These are phyloP conservation scores for Pelobates fuscus DNA, from an alignment of 2,113 vertebrate species.

Conservation along the genomic window DNA sequence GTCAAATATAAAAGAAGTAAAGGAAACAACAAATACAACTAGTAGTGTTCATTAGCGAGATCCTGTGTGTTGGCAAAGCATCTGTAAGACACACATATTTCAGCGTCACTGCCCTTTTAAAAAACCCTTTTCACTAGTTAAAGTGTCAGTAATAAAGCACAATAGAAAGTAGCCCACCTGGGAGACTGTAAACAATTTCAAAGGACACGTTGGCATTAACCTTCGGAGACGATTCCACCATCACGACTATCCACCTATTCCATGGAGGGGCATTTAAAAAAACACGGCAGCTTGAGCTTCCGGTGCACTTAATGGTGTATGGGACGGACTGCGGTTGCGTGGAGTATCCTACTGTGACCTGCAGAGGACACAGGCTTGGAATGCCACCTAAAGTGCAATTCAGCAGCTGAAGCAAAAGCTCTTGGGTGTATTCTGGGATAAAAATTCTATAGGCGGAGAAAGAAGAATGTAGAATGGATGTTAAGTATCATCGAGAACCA, in stretches of 20 bases:
- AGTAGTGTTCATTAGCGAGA: too few relatives aligned
- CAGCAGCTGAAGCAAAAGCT: constrained; percentile 72
- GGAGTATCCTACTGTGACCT: constrained; percentile 74
- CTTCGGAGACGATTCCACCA: constrained; percentile 67
- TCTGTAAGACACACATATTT: too few relatives aligned
- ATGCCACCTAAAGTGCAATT: constrained; percentile 62
- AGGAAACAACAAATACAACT: too few relatives aligned
- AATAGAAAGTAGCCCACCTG: constrained; percentile 74
- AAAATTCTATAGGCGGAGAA: constrained; percentile 71
- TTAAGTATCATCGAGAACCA: too few relatives aligned
- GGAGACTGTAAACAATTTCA: constrained; percentile 70
- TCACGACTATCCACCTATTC: constrained; percentile 84
- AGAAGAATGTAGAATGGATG: background rate
- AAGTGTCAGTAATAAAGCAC: too few relatives aligned
- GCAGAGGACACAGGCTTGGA: constrained; percentile 64
- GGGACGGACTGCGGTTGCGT: constrained; percentile 69
- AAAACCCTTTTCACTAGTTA: too few relatives aligned
- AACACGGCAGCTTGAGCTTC: constrained; percentile 65
- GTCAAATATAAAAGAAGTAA: background rate
- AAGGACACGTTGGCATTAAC: constrained; percentile 65
- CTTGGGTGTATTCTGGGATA: constrained; percentile 77
- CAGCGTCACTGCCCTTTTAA: too few relatives aligned
- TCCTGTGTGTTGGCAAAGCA: too few relatives aligned
- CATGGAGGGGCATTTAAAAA: constrained; percentile 78
- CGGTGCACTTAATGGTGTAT: constrained; percentile 71